Conservation (phyloP, 1,140 invertebrate genomes). For the Drosophila prosaltans region DNA sequence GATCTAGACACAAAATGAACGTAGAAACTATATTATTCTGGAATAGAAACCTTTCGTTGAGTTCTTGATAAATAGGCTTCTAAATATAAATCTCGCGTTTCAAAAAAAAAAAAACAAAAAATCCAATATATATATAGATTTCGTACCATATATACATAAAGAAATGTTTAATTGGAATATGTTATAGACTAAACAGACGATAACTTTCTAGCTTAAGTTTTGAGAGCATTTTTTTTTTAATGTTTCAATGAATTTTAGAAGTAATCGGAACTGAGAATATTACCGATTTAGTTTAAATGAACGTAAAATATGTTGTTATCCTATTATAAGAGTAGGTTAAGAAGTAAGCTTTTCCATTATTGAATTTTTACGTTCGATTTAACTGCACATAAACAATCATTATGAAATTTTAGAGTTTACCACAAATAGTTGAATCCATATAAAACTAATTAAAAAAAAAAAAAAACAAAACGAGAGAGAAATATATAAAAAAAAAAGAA, state of each 20-base stretch:
- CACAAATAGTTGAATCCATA: background rate
- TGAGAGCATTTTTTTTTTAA: background rate
- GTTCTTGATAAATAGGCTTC: background rate
- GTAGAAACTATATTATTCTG: background rate
- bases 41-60: background rate
- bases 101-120: background rate
- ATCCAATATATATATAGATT: background rate
- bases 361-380: background rate
- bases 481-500: background rate
- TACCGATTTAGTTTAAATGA: no score
- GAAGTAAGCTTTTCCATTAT: background rate
- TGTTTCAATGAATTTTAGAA: background rate
- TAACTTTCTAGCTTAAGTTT: slow-evolving; percentile 1
- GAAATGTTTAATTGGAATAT: background rate
- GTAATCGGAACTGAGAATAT: background rate
- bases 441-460: no score
- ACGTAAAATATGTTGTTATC: background rate
- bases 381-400: no score
- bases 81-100: background rate
- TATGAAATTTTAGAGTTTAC: background rate
- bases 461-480: no score
- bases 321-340: background rate
- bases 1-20: no score
- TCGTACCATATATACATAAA: background rate
- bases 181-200: background rate